Base-by-base conservation (phyloP, 2,113 vertebrate genomes). In the Notiomystis cincta region DNA sequence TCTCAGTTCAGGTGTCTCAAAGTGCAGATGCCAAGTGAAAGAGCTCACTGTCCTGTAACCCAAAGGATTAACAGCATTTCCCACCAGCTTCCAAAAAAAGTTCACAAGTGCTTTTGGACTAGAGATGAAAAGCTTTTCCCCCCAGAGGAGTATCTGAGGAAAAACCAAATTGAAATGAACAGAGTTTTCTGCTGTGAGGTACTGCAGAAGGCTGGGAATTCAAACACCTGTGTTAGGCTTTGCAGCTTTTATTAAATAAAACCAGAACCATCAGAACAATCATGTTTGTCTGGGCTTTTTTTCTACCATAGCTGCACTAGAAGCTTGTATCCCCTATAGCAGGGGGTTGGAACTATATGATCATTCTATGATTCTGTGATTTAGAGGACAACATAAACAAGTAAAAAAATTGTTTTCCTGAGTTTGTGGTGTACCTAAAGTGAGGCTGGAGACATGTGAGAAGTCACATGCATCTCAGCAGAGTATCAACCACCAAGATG, bases 271-370 rank as follows among this genome's bases (percentile, higher is more conserved):
- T 22, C n/a, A n/a, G n/a, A n/a, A n/a, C n/a, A n/a, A n/a, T n/a
- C n/a, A n/a, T n/a, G n/a, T n/a, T n/a, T n/a, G n/a, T n/a, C n/a
- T 20, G 13, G 4, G 2, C 5, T 16, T 23, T 20, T 17, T 12
- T 2, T 1, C 13, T 47, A 20, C 13, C 27, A 28, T 4, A 3
- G 15, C 51, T 80, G 38, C 53, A 67, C 20, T 27, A 57, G 20
- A 25, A 45, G 12, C 13, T 62, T 38, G 23, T 16, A 53, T 7
- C 23, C 22, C 0, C 12, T 12, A 23, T 22, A 28, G 58, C 18
- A 64, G 12, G n/a, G 15, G 9, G 8, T 47, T 64, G 23, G 15
- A 56, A 28, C 5, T n/a, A 19, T 22, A 15, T 47, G 10, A 33
- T 38, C 12, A 28, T 27, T 62, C 7, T 22, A 45, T 27, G 48